These are phyloP conservation scores for Stenodera caucasica DNA, from an alignment of 2,888 invertebrate genomes.

Conservation along the genomic window DNA sequence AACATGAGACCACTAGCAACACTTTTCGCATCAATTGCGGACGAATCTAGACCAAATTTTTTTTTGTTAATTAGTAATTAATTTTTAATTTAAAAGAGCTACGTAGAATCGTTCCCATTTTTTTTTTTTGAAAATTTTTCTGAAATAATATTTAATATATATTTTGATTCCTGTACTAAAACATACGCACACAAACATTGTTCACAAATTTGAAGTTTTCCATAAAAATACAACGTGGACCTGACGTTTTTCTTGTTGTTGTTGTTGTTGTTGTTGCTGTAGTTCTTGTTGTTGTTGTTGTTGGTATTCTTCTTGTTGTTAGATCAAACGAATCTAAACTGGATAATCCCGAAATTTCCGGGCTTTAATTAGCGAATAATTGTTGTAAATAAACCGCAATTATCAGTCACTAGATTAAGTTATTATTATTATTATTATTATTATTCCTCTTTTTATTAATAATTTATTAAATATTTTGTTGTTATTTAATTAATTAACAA, in stretches of 20 bases:
- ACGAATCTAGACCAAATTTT: constrained; percentile 47
- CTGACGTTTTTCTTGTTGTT: constrained; percentile 34
- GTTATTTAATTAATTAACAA: constrained; percentile 34
- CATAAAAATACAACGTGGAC: constrained; percentile 49
- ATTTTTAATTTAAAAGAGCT: constrained; percentile 32
- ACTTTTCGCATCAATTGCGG: constrained; percentile 48
- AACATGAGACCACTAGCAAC: constrained; percentile 54
- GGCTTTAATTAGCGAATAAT: constrained; percentile 2
- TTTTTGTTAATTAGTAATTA: neutral
- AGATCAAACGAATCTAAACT: neutral
- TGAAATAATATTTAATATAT: constrained; percentile 3
- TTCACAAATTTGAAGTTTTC: constrained; percentile 43
- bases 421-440: constrained; percentile 17
- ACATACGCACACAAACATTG: constrained; percentile 55
- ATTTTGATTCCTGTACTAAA: constrained; percentile 57
- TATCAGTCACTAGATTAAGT: neutral
- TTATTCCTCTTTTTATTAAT: constrained; percentile 14
- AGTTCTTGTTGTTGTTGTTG: neutral
- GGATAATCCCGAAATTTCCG: neutral
- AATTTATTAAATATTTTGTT: constrained; percentile 26
- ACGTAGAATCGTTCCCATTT: constrained; percentile 53
- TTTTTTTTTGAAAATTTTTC: constrained; percentile 46
- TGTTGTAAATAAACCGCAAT: constrained; percentile 7
- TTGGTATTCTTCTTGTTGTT: neutral
- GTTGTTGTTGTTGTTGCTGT: neutral